Evolutionary conservation across 2,797 vertebrate genomes (phyloP).

Genomic region (Chloroceryle inda): DNA sequence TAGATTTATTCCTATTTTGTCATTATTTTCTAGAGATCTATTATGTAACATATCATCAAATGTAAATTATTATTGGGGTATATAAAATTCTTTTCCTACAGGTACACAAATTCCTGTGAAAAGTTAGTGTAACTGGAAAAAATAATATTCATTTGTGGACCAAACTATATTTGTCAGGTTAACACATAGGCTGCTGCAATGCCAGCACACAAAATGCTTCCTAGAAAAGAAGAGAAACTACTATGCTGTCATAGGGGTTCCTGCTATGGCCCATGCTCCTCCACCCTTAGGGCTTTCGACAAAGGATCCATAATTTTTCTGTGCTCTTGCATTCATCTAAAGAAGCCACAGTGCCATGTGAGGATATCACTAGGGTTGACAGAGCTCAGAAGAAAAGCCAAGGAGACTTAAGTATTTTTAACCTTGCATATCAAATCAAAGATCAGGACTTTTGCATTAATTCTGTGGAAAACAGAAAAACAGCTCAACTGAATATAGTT

Average conservation of each 20-base stretch:
- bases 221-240: background rate
- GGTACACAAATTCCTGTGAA: background rate
- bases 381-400: background rate
- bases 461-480: background rate
- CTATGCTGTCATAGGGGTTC: background rate
- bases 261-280: background rate
- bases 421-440: background rate
- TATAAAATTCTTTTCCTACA: background rate
- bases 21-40: background rate
- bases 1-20: background rate
- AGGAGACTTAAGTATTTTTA: background rate
- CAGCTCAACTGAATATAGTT: background rate
- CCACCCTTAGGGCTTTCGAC: background rate
- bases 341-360: background rate
- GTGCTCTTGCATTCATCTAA: background rate
- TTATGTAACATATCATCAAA: background rate
- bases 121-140: background rate
- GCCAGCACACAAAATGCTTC: background rate
- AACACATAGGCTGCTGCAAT: background rate
- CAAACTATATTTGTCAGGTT: background rate
- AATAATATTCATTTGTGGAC: background rate
- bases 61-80: background rate
- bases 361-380: background rate
- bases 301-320: background rate
- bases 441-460: background rate